phyloP scores from a whole-genome alignment of 2,888 invertebrate species.

The Polia nebulosa region DNA sequence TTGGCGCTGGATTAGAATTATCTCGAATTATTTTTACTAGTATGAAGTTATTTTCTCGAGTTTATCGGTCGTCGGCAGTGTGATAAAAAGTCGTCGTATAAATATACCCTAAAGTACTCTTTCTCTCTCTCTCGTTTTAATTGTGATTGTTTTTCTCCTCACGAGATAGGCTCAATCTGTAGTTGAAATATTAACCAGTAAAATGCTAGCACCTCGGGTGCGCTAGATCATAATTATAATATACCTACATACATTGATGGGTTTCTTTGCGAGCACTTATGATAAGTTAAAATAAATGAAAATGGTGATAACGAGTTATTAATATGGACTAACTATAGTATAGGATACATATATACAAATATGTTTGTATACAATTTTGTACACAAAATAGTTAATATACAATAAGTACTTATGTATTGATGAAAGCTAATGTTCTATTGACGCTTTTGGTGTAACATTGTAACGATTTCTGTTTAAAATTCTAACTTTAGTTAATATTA shows the following conservation, averaged over 20 bases:
- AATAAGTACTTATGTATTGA: conserved; percentile 2
- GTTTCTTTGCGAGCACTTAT: background rate
- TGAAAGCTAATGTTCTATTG: background rate
- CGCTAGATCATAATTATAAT: no score
- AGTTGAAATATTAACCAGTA: background rate
- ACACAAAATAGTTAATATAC: conserved; percentile 9
- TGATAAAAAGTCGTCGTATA: no score
- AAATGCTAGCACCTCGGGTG: background rate
- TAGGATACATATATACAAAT: conserved; percentile 4
- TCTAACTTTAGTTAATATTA: background rate
- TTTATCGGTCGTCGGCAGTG: no score
- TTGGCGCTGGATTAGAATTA: no score
- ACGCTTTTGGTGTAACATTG: conserved; percentile 9
- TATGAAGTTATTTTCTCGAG: no score
- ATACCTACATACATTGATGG: background rate
- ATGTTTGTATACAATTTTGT: conserved; percentile 36
- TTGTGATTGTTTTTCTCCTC: no score
- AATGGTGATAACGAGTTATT: conserved; percentile 37
- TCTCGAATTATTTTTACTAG: no score
- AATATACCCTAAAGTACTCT: no score
- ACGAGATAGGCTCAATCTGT: no score
- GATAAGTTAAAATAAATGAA: conserved; percentile 33
- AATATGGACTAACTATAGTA: conserved; percentile 1
- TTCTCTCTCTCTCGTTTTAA: no score
- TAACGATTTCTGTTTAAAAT: background rate